Evolutionary conservation across 1,140 invertebrate genomes (phyloP).

Genomic region (Euura saliciscinereae): DNA sequence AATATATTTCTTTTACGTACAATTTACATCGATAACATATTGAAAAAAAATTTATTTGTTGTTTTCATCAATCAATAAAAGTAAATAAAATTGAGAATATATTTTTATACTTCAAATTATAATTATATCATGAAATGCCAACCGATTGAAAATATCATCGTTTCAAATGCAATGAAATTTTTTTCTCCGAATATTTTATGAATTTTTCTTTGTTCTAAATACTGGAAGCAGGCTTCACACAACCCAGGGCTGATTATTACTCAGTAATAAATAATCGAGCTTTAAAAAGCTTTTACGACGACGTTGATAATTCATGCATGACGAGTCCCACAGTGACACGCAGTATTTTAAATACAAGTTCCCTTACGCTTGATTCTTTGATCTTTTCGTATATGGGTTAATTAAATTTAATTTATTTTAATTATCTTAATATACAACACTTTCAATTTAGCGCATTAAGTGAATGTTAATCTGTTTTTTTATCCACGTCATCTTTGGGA

Average conservation of each 20-base stretch:
- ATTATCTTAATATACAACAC: not conserved
- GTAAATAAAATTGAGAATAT: no score
- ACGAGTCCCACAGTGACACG: no score
- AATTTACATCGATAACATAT: no score
- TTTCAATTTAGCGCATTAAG: not conserved
- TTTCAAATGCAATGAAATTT: not conserved
- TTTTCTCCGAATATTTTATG: not conserved
- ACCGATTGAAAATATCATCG: not conserved
- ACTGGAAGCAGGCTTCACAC: no score
- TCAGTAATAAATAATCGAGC: no score
- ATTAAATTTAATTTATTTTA: not conserved
- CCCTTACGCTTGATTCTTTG: not conserved
- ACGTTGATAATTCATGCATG: no score
- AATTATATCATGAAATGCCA: not conserved
- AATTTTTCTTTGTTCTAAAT: not conserved
- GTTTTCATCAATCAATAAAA: no score
- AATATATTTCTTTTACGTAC: not conserved
- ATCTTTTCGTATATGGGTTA: not conserved
- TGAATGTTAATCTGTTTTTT: conserved; percentile 48
- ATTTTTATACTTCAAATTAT: not conserved
- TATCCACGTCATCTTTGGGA: conserved; percentile 32
- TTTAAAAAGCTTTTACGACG: no score
- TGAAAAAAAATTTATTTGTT: no score
- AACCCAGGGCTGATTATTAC: no score
- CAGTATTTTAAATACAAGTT: no score